These are phyloP conservation scores for Oncorhynchus clarkii DNA, from an alignment of 2,113 vertebrate species.

Conservation along the genomic window DNA sequence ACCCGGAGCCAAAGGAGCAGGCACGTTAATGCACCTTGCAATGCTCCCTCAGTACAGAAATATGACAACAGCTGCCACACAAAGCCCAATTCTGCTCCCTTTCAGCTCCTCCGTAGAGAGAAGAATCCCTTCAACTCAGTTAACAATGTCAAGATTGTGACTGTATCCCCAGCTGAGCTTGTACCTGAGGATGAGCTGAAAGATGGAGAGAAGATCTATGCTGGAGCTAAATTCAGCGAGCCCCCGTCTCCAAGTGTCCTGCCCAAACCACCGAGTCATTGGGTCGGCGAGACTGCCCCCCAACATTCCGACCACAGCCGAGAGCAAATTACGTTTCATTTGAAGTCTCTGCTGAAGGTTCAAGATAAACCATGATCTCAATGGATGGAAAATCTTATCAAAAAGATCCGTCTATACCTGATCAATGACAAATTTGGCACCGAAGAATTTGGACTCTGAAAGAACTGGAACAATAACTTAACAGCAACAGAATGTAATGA, in stretches of 20 bases:
- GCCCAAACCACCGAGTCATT: conserved; percentile 93
- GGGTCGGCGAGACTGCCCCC: conserved; percentile 79
- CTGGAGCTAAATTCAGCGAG: conserved; percentile 94
- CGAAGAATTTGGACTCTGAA: neutral
- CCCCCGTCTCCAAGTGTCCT: conserved; percentile 93
- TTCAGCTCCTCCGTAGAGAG: conserved; percentile 61
- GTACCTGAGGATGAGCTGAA: conserved; percentile 69
- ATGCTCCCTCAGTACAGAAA: conserved; percentile 67
- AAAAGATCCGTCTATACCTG: neutral
- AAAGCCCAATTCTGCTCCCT: conserved; percentile 59
- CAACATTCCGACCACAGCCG: conserved; percentile 74
- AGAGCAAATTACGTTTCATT: conserved; percentile 87
- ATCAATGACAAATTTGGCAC: neutral
- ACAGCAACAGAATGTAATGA: conserved; percentile 74
- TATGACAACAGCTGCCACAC: conserved; percentile 72
- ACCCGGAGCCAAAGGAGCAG: conserved; percentile 77
- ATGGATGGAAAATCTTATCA: neutral
- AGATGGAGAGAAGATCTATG: conserved; percentile 86
- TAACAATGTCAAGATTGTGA: conserved; percentile 69
- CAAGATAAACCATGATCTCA: conserved; percentile 66
- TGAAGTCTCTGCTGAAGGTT: conserved; percentile 92
- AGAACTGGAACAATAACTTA: conserved; percentile 41
- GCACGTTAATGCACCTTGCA: conserved; percentile 57
- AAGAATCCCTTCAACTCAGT: conserved; percentile 78
- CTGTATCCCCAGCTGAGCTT: conserved; percentile 60